phyloP scores from a whole-genome alignment of 1,140 invertebrate genomes.

The Chelonus insularis region DNA sequence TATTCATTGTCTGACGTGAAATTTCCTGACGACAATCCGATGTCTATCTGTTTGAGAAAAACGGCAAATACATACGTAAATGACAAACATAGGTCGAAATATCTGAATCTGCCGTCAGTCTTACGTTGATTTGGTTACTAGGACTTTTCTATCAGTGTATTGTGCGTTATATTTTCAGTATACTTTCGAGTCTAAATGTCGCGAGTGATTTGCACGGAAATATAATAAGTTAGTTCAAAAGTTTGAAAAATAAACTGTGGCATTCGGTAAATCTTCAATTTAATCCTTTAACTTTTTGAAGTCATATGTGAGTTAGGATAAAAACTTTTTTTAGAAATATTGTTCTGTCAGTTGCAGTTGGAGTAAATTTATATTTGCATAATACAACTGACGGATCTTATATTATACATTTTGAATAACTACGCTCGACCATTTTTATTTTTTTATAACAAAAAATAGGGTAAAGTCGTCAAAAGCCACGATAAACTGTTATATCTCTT shows the following conservation, averaged over 20 bases:
- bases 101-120: too few species aligned
- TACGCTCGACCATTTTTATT: too few species aligned
- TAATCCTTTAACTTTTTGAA: constrained; percentile 24
- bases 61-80: too few species aligned
- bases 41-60: too few species aligned
- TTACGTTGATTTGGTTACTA: too few species aligned
- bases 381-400: neutral
- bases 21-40: too few species aligned
- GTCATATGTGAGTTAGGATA: constrained; percentile 13
- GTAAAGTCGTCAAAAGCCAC: too few species aligned
- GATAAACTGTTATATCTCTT: too few species aligned
- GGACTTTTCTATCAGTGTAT: too few species aligned
- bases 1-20: too few species aligned
- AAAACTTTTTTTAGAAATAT: constrained; percentile 3
- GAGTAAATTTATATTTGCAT: constrained; percentile 1
- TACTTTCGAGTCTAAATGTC: neutral
- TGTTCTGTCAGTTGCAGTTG: neutral
- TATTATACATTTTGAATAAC: neutral
- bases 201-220: constrained; percentile 9
- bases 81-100: too few species aligned
- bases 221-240: constrained; percentile 18
- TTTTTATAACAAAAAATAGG: too few species aligned
- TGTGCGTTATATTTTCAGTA: neutral
- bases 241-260: constrained; percentile 24
- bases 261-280: constrained; percentile 23